Evolutionary conservation across 92 coral and sea anemone species (phyloP).

Genomic region (Palythoa caribaeorum): DNA sequence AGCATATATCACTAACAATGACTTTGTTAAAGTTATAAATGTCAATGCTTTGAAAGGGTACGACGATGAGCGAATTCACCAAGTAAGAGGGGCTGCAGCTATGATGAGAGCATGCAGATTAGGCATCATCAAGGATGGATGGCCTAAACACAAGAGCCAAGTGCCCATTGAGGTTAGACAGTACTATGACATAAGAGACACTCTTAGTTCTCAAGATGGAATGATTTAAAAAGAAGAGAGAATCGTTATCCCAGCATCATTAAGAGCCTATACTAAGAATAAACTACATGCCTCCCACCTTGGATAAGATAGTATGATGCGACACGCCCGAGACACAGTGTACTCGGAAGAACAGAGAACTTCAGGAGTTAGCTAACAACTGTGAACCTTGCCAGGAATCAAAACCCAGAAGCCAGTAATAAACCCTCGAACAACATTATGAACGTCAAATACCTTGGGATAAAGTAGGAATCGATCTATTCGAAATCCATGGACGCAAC

Average conservation of each 20-base stretch:
- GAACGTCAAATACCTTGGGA: no score
- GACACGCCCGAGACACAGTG: not conserved
- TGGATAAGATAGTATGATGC: not conserved
- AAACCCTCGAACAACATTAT: no score
- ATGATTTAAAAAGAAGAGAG: not conserved
- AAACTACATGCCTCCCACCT: not conserved
- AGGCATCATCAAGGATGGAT: not conserved
- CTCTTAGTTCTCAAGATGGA: not conserved
- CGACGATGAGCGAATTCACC: conserved; percentile 12
- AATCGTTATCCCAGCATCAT: not conserved
- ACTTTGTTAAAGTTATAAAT: not conserved
- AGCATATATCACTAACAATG: no score
- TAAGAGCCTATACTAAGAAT: not conserved
- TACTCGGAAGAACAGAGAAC: not conserved
- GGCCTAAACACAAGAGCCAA: not conserved
- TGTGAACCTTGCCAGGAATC: no score
- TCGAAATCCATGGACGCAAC: no score
- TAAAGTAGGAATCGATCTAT: no score
- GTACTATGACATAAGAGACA: conserved; percentile 35
- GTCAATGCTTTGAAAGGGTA: not conserved
- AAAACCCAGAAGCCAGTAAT: no score
- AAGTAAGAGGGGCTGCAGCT: conserved; percentile 28
- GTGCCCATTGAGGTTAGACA: not conserved
- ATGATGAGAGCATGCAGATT: conserved; percentile 20
- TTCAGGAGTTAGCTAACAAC: not conserved